Base-by-base conservation (phyloP, 2,888 invertebrate genomes). In the Octodonta nipae region DNA sequence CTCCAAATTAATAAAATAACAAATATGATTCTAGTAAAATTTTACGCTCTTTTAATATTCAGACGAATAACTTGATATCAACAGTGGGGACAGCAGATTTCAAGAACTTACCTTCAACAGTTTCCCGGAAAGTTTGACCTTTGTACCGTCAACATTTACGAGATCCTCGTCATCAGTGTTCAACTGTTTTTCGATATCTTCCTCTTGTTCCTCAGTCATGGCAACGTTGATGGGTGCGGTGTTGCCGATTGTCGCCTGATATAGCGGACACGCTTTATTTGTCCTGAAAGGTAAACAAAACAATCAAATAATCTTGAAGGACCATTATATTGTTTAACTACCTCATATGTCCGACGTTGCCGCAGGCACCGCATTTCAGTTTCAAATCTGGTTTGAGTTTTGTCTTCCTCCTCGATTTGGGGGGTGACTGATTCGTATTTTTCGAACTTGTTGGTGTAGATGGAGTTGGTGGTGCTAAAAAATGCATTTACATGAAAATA, bases 361-460 rank as follows among this genome's bases (percentile, higher is more conserved):
- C 95, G 62, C 98, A 98, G 5, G 95, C 95, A 6, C 95, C 93
- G 63, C 96, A 96, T 68, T 92, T 81, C 37, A 95, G 67, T 66
- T 89, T 89, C 31, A 88, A 66, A 61, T 89, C 88, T 5, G 86
- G 84, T 54, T 88, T 88, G 30, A 87, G 65, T 63, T 89, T 88
- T 40, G 83, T 78, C 47, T 85, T 83, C 47, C 86, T 75, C 34
- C 83, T 71, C 0, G 75, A 59, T 49, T 66, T 67, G 5, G 65
- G 73, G 1, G 81, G 76, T 15, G 78, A 72, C 4, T 43, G 40
- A 1, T 59, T 58, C 1, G 60, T 55, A 2, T 58, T 58, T 13
- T 65, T 65, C 4, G 58, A 63, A 3, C 43, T 35, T 4, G 41
- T 36, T 2, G 49, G 34, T 7, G 41, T 42, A n/a, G 37, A 13